Percentiles rank a stretch among this genome's conserved stretches.
Conservation (phyloP, 2,797 vertebrate species). For the Oceanodroma leucorhoa region DNA sequence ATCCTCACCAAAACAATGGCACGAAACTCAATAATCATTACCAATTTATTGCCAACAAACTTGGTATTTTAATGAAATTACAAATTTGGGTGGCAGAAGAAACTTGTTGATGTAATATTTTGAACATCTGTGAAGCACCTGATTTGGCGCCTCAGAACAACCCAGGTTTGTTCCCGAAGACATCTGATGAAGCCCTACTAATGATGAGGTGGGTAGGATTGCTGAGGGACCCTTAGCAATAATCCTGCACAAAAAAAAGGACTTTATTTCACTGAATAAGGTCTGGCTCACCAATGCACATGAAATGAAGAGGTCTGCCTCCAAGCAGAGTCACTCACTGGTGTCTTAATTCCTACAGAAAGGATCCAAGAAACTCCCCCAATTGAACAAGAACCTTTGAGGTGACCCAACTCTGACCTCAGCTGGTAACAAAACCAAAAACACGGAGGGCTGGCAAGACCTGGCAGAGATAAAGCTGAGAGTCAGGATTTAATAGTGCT, state of each 20-base stretch:
- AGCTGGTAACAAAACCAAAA: slow-evolving; percentile 47
- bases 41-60: not conserved
- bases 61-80: not conserved
- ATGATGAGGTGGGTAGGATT: slow-evolving; percentile 17
- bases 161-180: not conserved
- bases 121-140: not conserved
- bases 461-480: slow-evolving; percentile 29
- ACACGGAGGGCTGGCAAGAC: slow-evolving; percentile 20
- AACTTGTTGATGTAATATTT: not conserved
- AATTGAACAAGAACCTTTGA: slow-evolving; percentile 37
- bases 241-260: not conserved
- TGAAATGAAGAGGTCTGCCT: slow-evolving; percentile 9
- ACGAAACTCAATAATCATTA: not conserved
- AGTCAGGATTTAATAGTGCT: slow-evolving; percentile 34
- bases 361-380: slow-evolving; percentile 19
- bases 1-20: not conserved
- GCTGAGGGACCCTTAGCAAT: not conserved
- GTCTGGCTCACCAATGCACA: not conserved
- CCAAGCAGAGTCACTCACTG: not conserved
- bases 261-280: slow-evolving; percentile 6
- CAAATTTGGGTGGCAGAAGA: not conserved
- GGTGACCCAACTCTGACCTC: slow-evolving; percentile 26
- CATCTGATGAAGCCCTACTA: not conserved
- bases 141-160: not conserved
- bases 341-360: not conserved